Base-by-base conservation (phyloP, 2,888 invertebrate genomes). In the Lottia gigantea region DNA sequence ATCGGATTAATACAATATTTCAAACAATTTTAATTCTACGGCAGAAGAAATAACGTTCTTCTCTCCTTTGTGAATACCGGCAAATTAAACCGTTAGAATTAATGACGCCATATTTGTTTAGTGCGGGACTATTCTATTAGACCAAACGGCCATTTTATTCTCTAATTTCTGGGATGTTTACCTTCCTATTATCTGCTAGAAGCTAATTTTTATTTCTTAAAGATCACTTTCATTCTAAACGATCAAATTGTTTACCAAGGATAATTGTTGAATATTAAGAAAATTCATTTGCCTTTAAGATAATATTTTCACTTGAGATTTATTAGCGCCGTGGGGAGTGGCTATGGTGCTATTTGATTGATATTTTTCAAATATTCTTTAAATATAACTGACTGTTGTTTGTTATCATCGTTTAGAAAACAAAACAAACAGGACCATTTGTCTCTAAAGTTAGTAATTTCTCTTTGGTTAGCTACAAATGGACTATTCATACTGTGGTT, bases 121-220 rank as follows among this genome's bases (percentile, higher is more conserved):
- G 55, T 55, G 55, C 55, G 55, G 55, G 55, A 23, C 55, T 55
- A 23, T 23, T 55, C 55, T 55, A 55, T 55, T 55, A 55, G 55
- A 23, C 55, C 19, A 55, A 55, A 23, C 23, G 23, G 55, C 55
- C 55, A 55, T 55, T 55, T 23, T 55, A 23, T 55, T 55, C 55
- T 55, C 55, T 55, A 23, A 55, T 55, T 55, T 55, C 55, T 2
- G 12, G 11, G 12, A 19, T 55, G 55, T 55, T 55, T 55, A 55
- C 55, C 23, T 55, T 55, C 23, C 55, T 55, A 55, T 55, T 55
- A 55, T 55, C 55, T 55, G 19, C 23, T 55, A 23, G 55, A 55
- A 23, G 55, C 55, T 55, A 55, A 55, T 55, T 55, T 55, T 55
- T 55, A 23, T 55, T 55, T 55, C 23, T 23, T 23, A 55, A 55